Evolutionary conservation across 2,888 invertebrate species (phyloP).

Genomic region (Troides helena): DNA sequence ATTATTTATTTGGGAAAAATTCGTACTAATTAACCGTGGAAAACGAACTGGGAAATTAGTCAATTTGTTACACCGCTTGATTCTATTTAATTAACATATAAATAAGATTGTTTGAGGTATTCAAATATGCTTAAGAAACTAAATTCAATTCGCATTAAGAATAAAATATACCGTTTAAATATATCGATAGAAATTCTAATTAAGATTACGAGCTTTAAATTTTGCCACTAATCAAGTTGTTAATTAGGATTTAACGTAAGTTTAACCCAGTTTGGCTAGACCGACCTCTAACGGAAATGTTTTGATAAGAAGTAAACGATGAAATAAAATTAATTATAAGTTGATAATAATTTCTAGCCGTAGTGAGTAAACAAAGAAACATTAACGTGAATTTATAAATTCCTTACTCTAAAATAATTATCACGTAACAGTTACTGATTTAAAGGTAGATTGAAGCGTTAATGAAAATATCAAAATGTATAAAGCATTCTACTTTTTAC

Average conservation of each 20-base stretch:
- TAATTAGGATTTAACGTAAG: conserved; percentile 67
- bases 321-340: too few species aligned
- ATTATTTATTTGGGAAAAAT: conserved; percentile 29
- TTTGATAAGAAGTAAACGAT: conserved; percentile 31
- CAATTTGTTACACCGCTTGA: conserved; percentile 8
- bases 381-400: too few species aligned
- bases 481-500: too few species aligned
- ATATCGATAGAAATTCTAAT: conserved; percentile 74
- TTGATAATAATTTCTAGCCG: too few species aligned
- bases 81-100: conserved; percentile 30
- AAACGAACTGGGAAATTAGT: conserved; percentile 31
- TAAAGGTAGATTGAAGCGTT: too few species aligned
- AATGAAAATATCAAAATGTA: too few species aligned
- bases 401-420: too few species aligned
- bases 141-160: conserved; percentile 7
- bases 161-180: conserved; percentile 38
- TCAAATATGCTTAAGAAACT: conserved; percentile 35
- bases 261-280: conserved; percentile 27
- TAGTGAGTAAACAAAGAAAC: too few species aligned
- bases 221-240: conserved; percentile 69
- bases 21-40: conserved; percentile 31
- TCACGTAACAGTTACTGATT: too few species aligned
- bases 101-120: conserved; percentile 35
- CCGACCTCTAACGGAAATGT: conserved; percentile 25
- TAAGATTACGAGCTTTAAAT: conserved; percentile 73